phyloP scores from a whole-genome alignment of 2,888 invertebrate species.

The Lasioglossum morio region DNA sequence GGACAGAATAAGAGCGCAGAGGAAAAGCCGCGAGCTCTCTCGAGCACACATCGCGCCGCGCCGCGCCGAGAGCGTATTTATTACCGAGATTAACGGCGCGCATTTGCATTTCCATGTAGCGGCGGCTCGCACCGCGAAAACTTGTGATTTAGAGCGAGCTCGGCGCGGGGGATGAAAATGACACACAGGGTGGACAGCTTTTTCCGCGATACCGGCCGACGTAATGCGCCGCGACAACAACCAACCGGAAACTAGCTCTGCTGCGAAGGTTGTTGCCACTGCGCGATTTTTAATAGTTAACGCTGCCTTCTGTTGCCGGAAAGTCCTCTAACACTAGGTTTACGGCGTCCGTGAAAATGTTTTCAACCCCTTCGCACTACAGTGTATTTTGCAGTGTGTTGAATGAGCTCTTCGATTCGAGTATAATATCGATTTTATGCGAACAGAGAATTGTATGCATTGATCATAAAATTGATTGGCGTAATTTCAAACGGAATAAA shows the following conservation, averaged over 20 bases:
- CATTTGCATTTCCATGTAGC: constrained; percentile 69
- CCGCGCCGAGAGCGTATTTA: constrained; percentile 56
- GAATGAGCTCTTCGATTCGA: too few relatives aligned
- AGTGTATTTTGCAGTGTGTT: too few relatives aligned
- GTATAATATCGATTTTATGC: too few relatives aligned
- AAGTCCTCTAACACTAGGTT: background rate
- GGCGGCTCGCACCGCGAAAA: constrained; percentile 61
- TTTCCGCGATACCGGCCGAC: constrained; percentile 40
- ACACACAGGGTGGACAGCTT: constrained; percentile 4
- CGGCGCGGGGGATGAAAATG: constrained; percentile 22
- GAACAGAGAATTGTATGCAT: too few relatives aligned
- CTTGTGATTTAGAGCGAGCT: constrained; percentile 62
- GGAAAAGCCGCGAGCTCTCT: background rate
- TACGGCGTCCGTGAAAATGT: too few relatives aligned
- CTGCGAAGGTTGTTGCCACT: background rate
- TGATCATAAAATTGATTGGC: too few relatives aligned
- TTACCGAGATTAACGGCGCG: constrained; percentile 67
- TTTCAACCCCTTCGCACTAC: too few relatives aligned
- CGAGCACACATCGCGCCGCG: background rate
- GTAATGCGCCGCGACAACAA: background rate
- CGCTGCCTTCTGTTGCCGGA: background rate
- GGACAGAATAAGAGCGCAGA: background rate
- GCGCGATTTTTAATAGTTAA: background rate
- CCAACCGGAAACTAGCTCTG: background rate
- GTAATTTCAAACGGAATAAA: too few relatives aligned